These are phyloP conservation scores for Eupristina koningsbergeri DNA, from an alignment of 1,140 invertebrate genomes.

Conservation along the genomic window DNA sequence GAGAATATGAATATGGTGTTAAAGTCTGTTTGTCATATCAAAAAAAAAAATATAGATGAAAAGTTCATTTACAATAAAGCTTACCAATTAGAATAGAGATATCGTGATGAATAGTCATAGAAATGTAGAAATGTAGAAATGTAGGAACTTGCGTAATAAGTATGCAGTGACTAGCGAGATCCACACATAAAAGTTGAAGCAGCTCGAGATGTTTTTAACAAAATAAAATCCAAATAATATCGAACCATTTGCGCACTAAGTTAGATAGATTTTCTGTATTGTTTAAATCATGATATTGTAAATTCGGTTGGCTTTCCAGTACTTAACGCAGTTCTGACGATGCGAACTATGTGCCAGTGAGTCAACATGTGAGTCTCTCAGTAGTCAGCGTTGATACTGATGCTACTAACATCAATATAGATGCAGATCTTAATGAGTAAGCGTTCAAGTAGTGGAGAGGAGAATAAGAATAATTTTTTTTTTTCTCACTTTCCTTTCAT, in stretches of 20 bases:
- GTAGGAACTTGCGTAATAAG: no score
- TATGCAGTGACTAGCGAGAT: no score
- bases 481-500: neutral
- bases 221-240: neutral
- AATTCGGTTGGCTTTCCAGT: neutral
- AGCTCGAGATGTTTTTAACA: neutral
- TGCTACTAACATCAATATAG: neutral
- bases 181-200: no score
- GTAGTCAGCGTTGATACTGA: neutral
- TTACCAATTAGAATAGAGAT: no score
- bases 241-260: neutral
- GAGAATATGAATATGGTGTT: no score
- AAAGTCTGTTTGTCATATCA: no score
- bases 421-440: neutral
- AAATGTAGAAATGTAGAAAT: no score
- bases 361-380: conserved; percentile 3
- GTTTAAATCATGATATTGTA: neutral
- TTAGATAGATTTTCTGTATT: neutral
- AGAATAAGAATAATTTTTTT: neutral
- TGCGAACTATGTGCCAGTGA: neutral
- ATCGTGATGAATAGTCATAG: no score
- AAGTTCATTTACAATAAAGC: no score
- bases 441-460: neutral
- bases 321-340: neutral
- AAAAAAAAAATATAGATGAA: no score